Conservation (phyloP, 2,888 invertebrate species). For the Tetragonisca angustula region DNA sequence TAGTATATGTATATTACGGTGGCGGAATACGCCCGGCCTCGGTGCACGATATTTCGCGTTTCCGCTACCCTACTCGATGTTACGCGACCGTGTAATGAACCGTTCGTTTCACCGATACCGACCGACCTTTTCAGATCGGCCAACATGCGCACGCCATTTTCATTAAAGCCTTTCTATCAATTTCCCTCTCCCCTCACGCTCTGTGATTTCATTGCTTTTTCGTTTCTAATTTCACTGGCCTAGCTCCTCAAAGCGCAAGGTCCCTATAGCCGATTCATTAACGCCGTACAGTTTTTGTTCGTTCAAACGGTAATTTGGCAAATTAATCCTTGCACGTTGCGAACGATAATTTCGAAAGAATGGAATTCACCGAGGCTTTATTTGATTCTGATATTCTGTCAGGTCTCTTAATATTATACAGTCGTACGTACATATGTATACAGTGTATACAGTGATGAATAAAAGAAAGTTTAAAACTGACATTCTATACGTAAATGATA, state of each 20-base stretch:
- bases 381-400: not conserved
- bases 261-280: not conserved
- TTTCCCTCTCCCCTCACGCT: not conserved
- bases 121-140: conserved; percentile 24
- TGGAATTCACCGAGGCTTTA: too few relatives aligned
- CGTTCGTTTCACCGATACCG: conserved; percentile 30
- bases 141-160: conserved; percentile 11
- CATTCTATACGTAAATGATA: too few relatives aligned
- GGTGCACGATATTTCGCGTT: conserved; percentile 54
- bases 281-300: not conserved
- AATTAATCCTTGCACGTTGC: not conserved
- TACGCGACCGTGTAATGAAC: conserved; percentile 47
- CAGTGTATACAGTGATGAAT: too few relatives aligned
- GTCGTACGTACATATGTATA: too few relatives aligned
- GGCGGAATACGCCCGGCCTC: conserved; percentile 19
- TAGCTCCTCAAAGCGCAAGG: not conserved
- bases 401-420: not conserved
- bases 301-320: not conserved
- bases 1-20: conserved; percentile 15
- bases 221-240: not conserved
- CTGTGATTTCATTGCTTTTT: not conserved
- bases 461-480: too few relatives aligned
- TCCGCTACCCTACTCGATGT: conserved; percentile 41
- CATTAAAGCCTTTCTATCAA: conserved; percentile 28
- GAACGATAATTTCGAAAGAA: too few relatives aligned